A percentile compares a stretch with the other conserved stretches of the same genome.
phyloP scores from a whole-genome alignment of 2,888 invertebrate species.

The Mimas tiliae region DNA sequence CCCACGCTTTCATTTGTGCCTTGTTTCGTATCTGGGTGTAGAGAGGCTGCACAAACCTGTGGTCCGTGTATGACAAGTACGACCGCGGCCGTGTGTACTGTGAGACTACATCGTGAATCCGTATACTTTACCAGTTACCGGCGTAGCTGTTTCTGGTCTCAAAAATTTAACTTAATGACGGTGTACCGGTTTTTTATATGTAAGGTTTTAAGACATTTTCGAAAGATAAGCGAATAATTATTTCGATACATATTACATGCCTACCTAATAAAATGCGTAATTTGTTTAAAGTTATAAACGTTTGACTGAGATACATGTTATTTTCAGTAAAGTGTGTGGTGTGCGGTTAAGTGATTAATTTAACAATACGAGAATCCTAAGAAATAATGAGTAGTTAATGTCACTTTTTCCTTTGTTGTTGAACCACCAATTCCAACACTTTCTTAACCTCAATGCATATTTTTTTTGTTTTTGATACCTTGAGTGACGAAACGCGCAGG shows the following conservation, averaged over 20 bases:
- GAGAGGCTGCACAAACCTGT: conserved; percentile 49
- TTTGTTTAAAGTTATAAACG: conserved; percentile 1
- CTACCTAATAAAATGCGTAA: background rate
- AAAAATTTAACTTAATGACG: conserved; percentile 27
- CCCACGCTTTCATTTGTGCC: background rate
- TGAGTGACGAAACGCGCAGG: too few species aligned
- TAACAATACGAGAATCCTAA: conserved; percentile 7
- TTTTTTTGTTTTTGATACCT: too few species aligned
- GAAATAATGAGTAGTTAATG: background rate
- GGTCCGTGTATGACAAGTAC: conserved; percentile 58
- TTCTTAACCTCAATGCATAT: background rate
- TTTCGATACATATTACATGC: background rate
- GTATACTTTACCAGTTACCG: conserved; percentile 34
- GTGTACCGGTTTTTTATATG: conserved; percentile 21
- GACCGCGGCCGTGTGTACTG: conserved; percentile 40
- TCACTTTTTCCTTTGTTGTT: conserved; percentile 11
- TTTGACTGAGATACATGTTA: background rate
- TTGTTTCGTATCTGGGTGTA: conserved; percentile 12
- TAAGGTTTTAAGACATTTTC: conserved; percentile 10
- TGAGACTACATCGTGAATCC: conserved; percentile 38
- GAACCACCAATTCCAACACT: background rate
- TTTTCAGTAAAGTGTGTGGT: background rate
- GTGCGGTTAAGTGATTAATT: background rate
- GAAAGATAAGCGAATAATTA: conserved; percentile 1
- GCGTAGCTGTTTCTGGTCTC: conserved; percentile 19